Base-by-base conservation (phyloP, 2,888 invertebrate species). In the Drosophila eohydei region DNA sequence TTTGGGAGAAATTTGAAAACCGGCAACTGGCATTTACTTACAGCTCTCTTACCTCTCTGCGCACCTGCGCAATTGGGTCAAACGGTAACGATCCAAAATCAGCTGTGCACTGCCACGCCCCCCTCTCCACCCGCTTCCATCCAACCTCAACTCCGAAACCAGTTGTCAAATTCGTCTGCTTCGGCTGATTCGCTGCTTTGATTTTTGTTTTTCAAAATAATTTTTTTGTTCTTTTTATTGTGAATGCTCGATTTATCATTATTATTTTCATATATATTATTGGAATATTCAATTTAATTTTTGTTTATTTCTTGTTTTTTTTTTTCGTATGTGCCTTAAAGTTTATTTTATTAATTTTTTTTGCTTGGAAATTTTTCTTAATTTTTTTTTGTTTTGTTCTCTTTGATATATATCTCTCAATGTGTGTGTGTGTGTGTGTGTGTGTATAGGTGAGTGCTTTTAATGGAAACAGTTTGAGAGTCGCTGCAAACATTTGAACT, bases 41-140 rank as follows among this genome's bases (percentile, higher is more conserved):
- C 72, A 60, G 48, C 48, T 66, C 66, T 46, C 52, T 46, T 46
- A 41, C 30, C 65, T 44, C 21, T 51, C 62, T 44, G 36, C 62
- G 63, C 71, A 74, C 64, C 69, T 66, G 55, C 21, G 57, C 74
- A 83, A 80, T 70, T 83, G 82, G 87, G 86, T 81, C 86, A 86
- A 87, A 69, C 82, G 84, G 84, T 82, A 76, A 50, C 50, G 71
- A 46, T 57, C 63, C 65, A 38, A 71, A 71, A 73, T 62, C 83
- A 86, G 83, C 78, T 85, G 83, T 70, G 64, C 51, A 21, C 16
- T 11, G 48, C 48, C n/a, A 51, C 40, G 26, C 28, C 28, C 34
- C 21, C 5, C 43, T 16, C 21, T 3, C 3, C 1, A 11, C 11
- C 43, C 30, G 5, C 30, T 4, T 30, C 30, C 21, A 43, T 41